Percentiles rank a stretch among this genome's conserved stretches.
These are phyloP conservation scores for Motacilla alba DNA, from an alignment of 2,113 vertebrate genomes.

Conservation along the genomic window DNA sequence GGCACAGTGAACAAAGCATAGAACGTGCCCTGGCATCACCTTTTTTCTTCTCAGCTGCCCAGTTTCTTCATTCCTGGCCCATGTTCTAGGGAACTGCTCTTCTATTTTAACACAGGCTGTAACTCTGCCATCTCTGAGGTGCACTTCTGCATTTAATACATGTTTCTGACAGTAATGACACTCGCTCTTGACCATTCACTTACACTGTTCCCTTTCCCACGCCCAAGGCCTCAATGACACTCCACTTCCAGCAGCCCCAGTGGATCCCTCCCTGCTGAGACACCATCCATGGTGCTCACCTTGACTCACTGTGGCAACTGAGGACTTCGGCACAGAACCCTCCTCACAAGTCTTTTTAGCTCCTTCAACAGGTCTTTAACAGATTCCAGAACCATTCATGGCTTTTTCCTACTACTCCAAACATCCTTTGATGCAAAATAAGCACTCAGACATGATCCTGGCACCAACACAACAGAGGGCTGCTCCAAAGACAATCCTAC, in stretches of 20 bases:
- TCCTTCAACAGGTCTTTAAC: background rate
- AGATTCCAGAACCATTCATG: background rate
- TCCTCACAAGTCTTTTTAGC: background rate
- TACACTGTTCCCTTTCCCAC: background rate
- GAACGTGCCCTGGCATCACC: background rate
- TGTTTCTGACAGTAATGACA: background rate
- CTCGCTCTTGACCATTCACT: background rate
- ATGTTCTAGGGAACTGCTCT: background rate
- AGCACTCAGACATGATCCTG: background rate
- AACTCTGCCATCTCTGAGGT: background rate
- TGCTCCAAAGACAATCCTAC: background rate
- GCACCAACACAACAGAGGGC: background rate
- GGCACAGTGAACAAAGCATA: background rate
- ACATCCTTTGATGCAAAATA: background rate
- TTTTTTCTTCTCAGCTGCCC: background rate
- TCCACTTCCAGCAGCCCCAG: background rate
- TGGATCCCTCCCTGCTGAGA: background rate
- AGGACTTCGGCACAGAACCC: background rate
- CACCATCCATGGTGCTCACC: rapidly evolving
- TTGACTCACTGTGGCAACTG: rapidly evolving
- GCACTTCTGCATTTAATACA: background rate
- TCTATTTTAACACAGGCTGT: background rate
- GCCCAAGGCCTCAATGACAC: background rate
- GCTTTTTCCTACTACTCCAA: background rate
- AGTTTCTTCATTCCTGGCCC: background rate